Evolutionary conservation across 2,888 invertebrate species (phyloP).

Genomic region (Aporophyla nigra): DNA sequence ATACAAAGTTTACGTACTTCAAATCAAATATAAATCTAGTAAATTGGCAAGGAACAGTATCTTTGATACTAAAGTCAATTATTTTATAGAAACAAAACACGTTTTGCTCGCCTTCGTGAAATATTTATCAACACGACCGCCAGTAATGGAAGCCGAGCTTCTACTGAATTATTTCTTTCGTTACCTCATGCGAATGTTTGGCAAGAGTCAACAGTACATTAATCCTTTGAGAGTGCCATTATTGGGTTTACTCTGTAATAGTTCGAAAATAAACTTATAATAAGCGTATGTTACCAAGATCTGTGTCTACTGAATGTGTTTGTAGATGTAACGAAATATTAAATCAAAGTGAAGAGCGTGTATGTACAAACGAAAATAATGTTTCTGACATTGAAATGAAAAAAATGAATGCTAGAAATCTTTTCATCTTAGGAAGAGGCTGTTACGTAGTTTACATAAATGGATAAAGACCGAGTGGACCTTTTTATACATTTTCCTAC

Average conservation of each 20-base stretch:
- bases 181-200: conserved; percentile 12
- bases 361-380: background rate
- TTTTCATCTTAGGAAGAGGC: background rate
- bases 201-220: conserved; percentile 24
- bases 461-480: background rate
- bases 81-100: conserved; percentile 23
- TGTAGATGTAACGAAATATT: background rate
- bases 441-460: background rate
- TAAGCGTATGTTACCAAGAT: background rate
- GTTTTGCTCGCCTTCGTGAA: conserved; percentile 16
- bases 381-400: background rate
- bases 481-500: no score
- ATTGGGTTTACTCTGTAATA: conserved; percentile 7
- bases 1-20: background rate
- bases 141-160: conserved; percentile 28
- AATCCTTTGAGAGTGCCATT: conserved; percentile 18
- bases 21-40: conserved; percentile 10
- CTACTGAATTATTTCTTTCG: conserved; percentile 46
- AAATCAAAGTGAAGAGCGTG: background rate
- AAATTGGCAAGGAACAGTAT: background rate
- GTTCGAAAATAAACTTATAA: background rate
- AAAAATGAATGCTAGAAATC: background rate
- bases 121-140: conserved; percentile 52
- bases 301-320: background rate
- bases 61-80: conserved; percentile 13